Conservation (phyloP, 2,797 vertebrate genomes). For the Myoxocephalus aenaeus region DNA sequence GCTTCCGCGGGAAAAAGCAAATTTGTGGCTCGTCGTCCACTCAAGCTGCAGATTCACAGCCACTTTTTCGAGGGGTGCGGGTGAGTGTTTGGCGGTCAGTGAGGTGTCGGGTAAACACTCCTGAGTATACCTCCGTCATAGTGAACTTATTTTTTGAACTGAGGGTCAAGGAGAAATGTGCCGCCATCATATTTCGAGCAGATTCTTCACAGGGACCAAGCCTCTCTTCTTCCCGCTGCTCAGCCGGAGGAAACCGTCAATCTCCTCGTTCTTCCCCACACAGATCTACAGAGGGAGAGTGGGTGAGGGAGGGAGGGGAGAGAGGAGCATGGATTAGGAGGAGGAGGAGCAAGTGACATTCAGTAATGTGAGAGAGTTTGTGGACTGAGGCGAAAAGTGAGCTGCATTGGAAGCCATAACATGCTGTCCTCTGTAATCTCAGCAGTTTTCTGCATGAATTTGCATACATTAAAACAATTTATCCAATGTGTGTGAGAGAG, state of each 20-base stretch:
- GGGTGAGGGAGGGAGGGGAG: background rate
- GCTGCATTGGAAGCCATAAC: conserved; percentile 36
- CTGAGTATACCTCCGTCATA: conserved; percentile 68
- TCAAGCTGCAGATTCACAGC: conserved; percentile 52
- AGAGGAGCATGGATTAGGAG: conserved; percentile 1
- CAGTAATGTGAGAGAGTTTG: conserved; percentile 40
- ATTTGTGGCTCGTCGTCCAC: conserved; percentile 38
- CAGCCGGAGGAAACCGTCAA: conserved; percentile 87
- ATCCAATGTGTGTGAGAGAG: conserved; percentile 6
- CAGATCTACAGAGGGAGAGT: conserved; percentile 84
- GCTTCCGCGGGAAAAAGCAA: conserved; percentile 44
- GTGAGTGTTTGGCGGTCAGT: conserved; percentile 57
- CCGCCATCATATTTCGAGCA: conserved; percentile 87
- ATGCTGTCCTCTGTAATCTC: conserved; percentile 56
- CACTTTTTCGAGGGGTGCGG: conserved; percentile 26
- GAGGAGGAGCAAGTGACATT: conserved; percentile 44
- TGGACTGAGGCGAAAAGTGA: conserved; percentile 41
- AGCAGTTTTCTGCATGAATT: conserved; percentile 72
- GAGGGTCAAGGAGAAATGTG: conserved; percentile 37
- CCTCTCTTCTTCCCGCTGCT: conserved; percentile 92
- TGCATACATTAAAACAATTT: conserved; percentile 60
- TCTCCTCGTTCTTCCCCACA: conserved; percentile 87
- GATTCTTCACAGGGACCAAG: conserved; percentile 84
- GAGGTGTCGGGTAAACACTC: conserved; percentile 69
- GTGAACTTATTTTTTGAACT: conserved; percentile 37